These are phyloP conservation scores for Agapostemon virescens DNA, from an alignment of 2,888 invertebrate species.

Conservation along the genomic window DNA sequence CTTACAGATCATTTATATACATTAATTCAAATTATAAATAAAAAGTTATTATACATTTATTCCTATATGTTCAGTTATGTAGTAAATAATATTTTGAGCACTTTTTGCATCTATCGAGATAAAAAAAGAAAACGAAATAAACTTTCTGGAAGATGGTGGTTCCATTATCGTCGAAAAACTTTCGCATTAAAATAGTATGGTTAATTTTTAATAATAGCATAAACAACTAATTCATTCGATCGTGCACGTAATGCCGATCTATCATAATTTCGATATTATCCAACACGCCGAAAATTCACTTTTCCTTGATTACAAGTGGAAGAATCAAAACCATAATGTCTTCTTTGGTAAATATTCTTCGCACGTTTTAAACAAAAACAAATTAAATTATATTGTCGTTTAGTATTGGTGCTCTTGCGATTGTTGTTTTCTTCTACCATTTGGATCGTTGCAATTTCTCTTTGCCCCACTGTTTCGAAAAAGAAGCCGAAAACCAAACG, in stretches of 20 bases:
- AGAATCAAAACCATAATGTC: conserved; percentile 53
- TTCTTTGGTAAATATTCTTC: conserved; percentile 66
- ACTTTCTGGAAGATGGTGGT: conserved; percentile 35
- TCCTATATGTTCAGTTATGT: conserved; percentile 61
- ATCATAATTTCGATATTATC: conserved; percentile 16
- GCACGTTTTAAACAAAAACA: conserved; percentile 47
- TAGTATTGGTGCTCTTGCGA: conserved; percentile 53
- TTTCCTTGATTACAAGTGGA: conserved; percentile 27
- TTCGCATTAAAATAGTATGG: conserved; percentile 32
- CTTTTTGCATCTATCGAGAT: conserved; percentile 62
- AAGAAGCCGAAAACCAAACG: not conserved
- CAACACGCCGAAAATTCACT: conserved; percentile 27
- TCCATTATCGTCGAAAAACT: conserved; percentile 31
- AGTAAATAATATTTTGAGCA: conserved; percentile 73
- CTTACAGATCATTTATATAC: conserved; percentile 69
- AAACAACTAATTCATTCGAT: conserved; percentile 20
- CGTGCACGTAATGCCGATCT: conserved; percentile 32
- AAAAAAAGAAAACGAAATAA: not conserved
- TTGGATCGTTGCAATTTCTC: not conserved
- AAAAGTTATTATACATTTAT: conserved; percentile 73
- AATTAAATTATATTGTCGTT: conserved; percentile 52
- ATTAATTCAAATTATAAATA: conserved; percentile 74
- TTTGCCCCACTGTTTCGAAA: not conserved
- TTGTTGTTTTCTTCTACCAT: conserved; percentile 24
- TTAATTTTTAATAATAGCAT: conserved; percentile 25